Percentiles rank a stretch among this genome's conserved stretches.
Conservation (phyloP, 1,140 invertebrate species). For the Bombus picipes region DNA sequence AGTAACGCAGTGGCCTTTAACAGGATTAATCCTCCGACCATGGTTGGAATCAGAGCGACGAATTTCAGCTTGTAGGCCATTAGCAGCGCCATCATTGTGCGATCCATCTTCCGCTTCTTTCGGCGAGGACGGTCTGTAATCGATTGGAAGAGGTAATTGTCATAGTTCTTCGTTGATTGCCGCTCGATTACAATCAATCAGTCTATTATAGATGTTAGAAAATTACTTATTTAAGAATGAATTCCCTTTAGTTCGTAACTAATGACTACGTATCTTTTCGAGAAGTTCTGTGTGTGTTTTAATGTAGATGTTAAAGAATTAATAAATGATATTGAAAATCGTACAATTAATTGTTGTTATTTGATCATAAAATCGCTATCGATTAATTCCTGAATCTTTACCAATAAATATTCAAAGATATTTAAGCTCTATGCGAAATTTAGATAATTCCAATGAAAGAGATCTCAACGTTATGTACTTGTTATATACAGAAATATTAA, state of each 20-base stretch:
- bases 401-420: neutral
- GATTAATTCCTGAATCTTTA: neutral
- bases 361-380: neutral
- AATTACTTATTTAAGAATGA: neutral
- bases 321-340: neutral
- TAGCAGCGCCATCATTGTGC: conserved; percentile 88
- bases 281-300: neutral
- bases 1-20: conserved; percentile 89
- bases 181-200: neutral
- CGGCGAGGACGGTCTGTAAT: conserved; percentile 72
- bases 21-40: conserved; percentile 88
- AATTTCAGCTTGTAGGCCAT: conserved; percentile 93
- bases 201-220: neutral
- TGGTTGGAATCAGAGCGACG: conserved; percentile 88
- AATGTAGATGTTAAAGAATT: no score
- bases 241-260: neutral
- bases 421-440: neutral
- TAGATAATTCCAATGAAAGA: neutral
- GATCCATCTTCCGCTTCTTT: conserved; percentile 84
- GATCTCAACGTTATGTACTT: neutral
- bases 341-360: neutral
- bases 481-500: neutral
- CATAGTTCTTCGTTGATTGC: neutral
- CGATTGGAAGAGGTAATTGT: conserved; percentile 5
- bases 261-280: neutral